These are phyloP conservation scores for Phragmatobia fuliginosa DNA, from an alignment of 2,888 invertebrate species.

Conservation along the genomic window DNA sequence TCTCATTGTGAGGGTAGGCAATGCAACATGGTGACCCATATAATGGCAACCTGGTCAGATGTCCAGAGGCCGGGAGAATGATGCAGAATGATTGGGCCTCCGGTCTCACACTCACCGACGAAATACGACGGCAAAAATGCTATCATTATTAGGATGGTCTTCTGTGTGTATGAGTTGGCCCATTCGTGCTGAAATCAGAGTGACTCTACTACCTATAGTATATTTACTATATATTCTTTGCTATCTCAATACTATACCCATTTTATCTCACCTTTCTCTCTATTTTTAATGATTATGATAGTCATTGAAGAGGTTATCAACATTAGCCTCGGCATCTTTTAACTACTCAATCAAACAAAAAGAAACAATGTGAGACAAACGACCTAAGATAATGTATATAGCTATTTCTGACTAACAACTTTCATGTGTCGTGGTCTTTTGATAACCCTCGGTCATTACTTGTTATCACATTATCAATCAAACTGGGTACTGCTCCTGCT, in stretches of 20 bases:
- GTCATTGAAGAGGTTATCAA: constrained; percentile 43
- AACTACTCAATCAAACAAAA: constrained; percentile 35
- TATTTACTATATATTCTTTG: too few species aligned
- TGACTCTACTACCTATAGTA: too few species aligned
- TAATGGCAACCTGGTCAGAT: too few species aligned
- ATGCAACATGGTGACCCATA: too few species aligned
- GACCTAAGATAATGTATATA: constrained; percentile 47
- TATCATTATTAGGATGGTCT: too few species aligned
- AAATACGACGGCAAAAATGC: too few species aligned
- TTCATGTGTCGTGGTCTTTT: constrained; percentile 47
- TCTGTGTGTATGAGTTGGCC: too few species aligned
- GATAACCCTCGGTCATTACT: constrained; percentile 71
- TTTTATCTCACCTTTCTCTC: neutral
- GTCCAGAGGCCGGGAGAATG: too few species aligned
- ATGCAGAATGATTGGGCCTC: too few species aligned
- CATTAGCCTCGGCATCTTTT: constrained; percentile 16
- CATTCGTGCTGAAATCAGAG: too few species aligned
- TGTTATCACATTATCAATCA: constrained; percentile 75
- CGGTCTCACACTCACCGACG: too few species aligned
- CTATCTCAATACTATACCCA: neutral
- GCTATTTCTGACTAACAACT: constrained; percentile 50
- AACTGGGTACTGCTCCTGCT: constrained; percentile 71
- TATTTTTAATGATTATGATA: constrained; percentile 20
- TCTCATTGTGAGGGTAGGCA: too few species aligned
- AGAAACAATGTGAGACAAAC: constrained; percentile 44